Percentiles rank a stretch among this genome's conserved stretches.
These are phyloP conservation scores for Cotesia vestalis DNA, from an alignment of 1,140 invertebrate genomes.

Conservation along the genomic window DNA sequence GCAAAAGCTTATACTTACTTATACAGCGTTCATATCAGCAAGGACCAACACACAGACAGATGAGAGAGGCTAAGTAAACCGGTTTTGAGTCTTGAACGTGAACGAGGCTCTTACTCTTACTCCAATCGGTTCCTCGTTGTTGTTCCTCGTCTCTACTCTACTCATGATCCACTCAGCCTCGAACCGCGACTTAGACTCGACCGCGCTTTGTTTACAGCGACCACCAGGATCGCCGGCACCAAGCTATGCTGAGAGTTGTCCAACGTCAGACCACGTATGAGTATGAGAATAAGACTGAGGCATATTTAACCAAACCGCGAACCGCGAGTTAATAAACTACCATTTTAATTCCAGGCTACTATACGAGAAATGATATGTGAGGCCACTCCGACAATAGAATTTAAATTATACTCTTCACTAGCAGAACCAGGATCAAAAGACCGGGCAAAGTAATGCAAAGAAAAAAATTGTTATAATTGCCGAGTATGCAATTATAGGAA, in stretches of 20 bases:
- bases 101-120: no score
- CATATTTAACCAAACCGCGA: no score
- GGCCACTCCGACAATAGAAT: no score
- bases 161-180: slow-evolving; percentile 16
- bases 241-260: slow-evolving; percentile 7
- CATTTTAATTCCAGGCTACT: not conserved
- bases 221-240: slow-evolving; percentile 41
- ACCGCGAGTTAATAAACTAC: slow-evolving; percentile 23
- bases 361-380: no score
- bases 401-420: no score
- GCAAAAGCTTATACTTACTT: no score
- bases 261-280: not conserved
- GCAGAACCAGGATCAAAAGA: not conserved
- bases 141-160: not conserved
- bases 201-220: slow-evolving; percentile 51
- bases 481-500: slow-evolving; percentile 53
- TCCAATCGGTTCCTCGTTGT: no score
- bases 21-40: no score
- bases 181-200: slow-evolving; percentile 1
- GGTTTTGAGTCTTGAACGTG: no score
- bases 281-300: no score
- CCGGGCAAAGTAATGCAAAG: not conserved
- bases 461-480: not conserved
- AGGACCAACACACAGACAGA: no score
- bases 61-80: no score